Evolutionary conservation across 2,113 vertebrate species (phyloP), one percentile per base, ranked within the genome.

Genomic region (Eurystomus gularis): DNA sequence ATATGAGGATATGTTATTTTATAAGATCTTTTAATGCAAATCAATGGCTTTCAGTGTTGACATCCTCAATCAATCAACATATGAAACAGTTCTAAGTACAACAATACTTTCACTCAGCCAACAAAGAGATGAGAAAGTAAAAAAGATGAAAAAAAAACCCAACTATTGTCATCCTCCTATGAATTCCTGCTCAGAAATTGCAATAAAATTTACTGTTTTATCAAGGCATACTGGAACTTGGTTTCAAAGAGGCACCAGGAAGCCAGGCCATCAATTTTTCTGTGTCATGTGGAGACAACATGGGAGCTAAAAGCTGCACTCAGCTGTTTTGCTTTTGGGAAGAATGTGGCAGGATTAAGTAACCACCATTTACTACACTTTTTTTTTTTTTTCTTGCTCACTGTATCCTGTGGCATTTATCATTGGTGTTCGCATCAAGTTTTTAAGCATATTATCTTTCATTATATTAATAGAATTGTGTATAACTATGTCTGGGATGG

Each of bases 141-240:
- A 84, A 64, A 84, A 86, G 39, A 8, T 37, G 39, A 6, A 57
- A 11, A 72, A 19, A 40, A 64, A 28, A 7, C 11, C 37, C 10
- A 65, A n/a, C 24, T 64, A 18, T 62, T 88, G 39, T 25, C n/a
- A 54, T 35, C 37, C 20, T 82, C 40, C 54, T 49, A 44, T 82
- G 72, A 97, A 96, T 65, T 86, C 69, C 60, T 91, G 68, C 58
- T 95, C 91, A 94, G 69, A 97, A 94, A 90, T 71, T 82, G 61
- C 55, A 71, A 37, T 61, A 88, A 96, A 94, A 97, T 82, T 76
- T 96, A 79, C 77, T 77, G 69, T 69, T 97, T 91, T 95, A 90
- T 91, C 82, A 87, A 90, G 79, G 39, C 40, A 95, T 75, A 17
- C 73, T 80, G 91, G 57, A 95, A 95, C 82, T 94, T 96, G 77